phyloP scores from a whole-genome alignment of 2,888 invertebrate species.

The Magallana nippona region DNA sequence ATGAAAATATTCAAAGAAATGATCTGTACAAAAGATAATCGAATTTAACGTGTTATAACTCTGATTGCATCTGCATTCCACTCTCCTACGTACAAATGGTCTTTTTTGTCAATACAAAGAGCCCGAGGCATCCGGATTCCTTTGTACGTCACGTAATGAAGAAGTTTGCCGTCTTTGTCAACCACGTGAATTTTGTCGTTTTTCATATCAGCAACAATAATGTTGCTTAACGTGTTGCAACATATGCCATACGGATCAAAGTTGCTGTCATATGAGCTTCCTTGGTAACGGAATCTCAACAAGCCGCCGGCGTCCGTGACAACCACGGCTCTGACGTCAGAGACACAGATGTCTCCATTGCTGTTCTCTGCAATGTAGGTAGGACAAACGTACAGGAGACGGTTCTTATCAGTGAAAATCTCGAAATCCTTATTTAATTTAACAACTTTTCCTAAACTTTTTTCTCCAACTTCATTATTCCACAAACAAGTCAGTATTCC shows the following conservation, averaged over 20 bases:
- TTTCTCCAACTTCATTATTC: too few species aligned
- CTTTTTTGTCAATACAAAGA: not conserved
- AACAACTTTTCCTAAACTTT: too few species aligned
- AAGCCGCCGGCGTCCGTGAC: not conserved
- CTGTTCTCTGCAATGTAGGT: not conserved
- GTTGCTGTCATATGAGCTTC: not conserved
- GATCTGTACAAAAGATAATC: not conserved
- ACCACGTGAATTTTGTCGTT: not conserved
- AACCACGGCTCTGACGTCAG: not conserved
- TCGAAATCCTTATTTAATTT: too few species aligned
- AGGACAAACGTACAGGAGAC: too few species aligned
- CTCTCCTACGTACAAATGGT: not conserved
- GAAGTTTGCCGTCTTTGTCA: not conserved
- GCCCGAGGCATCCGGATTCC: too few species aligned
- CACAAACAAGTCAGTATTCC: too few species aligned
- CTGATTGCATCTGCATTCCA: not conserved
- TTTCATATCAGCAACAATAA: too few species aligned
- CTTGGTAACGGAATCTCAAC: not conserved
- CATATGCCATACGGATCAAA: slow-evolving; percentile 3
- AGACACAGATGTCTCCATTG: not conserved
- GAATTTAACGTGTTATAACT: not conserved
- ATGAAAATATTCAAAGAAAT: not conserved
- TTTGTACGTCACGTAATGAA: too few species aligned
- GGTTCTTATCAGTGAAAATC: too few species aligned
- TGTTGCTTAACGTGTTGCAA: not conserved